These are phyloP conservation scores for Lithobates sylvaticus DNA, from an alignment of 2,797 vertebrate species.

Conservation along the genomic window DNA sequence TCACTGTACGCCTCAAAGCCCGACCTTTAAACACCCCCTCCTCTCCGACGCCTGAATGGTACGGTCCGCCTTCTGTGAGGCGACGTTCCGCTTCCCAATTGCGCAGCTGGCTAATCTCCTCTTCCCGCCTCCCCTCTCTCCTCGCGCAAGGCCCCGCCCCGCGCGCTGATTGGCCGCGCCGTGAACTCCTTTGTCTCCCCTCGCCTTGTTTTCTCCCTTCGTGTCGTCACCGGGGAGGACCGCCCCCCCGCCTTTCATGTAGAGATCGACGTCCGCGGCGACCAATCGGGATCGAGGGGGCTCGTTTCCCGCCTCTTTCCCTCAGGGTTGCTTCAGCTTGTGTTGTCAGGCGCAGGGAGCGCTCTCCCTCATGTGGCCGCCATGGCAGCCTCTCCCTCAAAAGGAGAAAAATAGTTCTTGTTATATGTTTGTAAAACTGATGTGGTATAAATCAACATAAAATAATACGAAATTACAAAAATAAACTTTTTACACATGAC, in stretches of 20 bases:
- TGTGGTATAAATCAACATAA: too few relatives aligned
- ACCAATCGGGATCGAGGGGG: background rate
- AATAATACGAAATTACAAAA: too few relatives aligned
- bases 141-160: background rate
- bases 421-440: too few relatives aligned
- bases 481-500: too few relatives aligned
- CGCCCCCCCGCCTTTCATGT: background rate
- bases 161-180: conserved; percentile 25
- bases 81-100: conserved; percentile 18
- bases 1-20: too few relatives aligned
- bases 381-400: too few relatives aligned
- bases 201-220: background rate
- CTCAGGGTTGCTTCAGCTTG: background rate
- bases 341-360: background rate
- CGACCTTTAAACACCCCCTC: background rate
- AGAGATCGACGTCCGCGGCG: background rate
- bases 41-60: background rate
- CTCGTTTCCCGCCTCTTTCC: conserved; percentile 1
- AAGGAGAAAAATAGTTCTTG: too few relatives aligned
- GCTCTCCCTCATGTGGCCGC: too few relatives aligned
- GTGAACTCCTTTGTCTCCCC: conserved; percentile 43
- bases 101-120: rapidly evolving
- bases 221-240: background rate
- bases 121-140: background rate
- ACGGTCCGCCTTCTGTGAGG: conserved; percentile 1